Evolutionary conservation across 2,797 vertebrate genomes (phyloP), one percentile per base, ranked within the genome.

Genomic region (Squalus acanthias): DNA sequence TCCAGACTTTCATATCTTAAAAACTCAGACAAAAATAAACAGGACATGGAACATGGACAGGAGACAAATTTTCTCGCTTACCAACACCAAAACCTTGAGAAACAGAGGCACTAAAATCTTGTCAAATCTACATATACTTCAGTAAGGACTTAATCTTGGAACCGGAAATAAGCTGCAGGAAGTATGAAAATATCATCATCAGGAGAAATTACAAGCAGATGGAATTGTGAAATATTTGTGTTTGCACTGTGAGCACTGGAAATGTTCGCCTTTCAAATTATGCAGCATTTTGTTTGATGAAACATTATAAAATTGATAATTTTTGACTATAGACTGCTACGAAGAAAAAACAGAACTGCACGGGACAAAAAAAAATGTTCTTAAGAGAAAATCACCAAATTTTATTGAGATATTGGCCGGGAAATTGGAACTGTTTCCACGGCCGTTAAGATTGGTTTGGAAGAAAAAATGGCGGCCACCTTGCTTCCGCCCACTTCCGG

Each of bases 81-180:
- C 60, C 33, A 20, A 39, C 15, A 92, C 33, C 74, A 79, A 33
- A 33, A 63, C 29, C 57, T 92, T 20, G 60, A 65, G 88, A 33
- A 63, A 91, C 88, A 33, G 53, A 17, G 13, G 57, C 57, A 17
- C 5, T n/a, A 7, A 91, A 63, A 15, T 65, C 33, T n/a, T 17
- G 33, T 15, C 6, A 0, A 60, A 29, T 0, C 3, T 0, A 76
- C 22, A n/a, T 12, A 0, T 0, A 22, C 5, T 15, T 33, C 5
- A n/a, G 60, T n/a, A 13, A 3, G 4, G 13, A 63, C 17, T 92
- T 65, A 8, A n/a, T 17, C 33, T 2, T 4, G 29, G 33, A 8
- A 63, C 29, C n/a, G 89, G 6, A 92, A 92, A 67, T 17, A 63
- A n/a, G 65, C 5, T n/a, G 8, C 33, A 20, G 60, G 1, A 92